Percentiles rank a stretch among this genome's conserved stretches.
phyloP scores from a whole-genome alignment of 2,797 vertebrate species.

The Molossus alvarezi region DNA sequence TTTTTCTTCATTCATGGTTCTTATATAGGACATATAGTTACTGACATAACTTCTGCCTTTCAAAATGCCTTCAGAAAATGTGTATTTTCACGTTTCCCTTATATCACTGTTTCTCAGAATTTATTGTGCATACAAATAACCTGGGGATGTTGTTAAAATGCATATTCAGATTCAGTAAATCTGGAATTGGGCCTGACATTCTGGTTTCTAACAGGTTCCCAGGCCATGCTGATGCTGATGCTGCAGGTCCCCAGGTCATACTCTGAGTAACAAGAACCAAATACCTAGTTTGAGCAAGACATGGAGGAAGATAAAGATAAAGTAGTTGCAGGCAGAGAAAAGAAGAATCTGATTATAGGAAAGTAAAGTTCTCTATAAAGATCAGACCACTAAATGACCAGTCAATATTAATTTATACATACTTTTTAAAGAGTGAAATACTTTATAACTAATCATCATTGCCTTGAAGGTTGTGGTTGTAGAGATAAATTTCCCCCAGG shows the following conservation, averaged over 20 bases:
- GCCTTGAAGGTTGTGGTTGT: neutral
- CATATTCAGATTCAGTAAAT: neutral
- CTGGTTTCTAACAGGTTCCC: neutral
- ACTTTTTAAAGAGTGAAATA: constrained; percentile 1
- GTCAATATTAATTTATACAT: neutral
- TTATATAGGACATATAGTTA: neutral
- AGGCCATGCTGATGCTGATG: neutral
- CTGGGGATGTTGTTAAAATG: neutral
- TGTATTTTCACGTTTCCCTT: neutral
- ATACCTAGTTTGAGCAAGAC: neutral
- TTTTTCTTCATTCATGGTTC: neutral
- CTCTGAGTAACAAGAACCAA: neutral
- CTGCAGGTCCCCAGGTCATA: neutral
- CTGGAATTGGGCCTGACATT: neutral
- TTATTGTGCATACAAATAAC: neutral
- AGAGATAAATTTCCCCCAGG: constrained; percentile 47
- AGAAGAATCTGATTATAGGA: constrained; percentile 12
- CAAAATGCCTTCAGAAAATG: neutral
- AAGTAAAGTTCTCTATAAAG: neutral
- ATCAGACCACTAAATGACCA: neutral
- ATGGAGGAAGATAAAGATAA: neutral
- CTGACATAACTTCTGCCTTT: neutral
- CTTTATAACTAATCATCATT: constrained; percentile 24
- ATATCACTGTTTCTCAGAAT: neutral
- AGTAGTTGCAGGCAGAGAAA: neutral